Evolutionary conservation across 2,113 vertebrate species (phyloP).

Genomic region (Dascyllus trimaculatus): DNA sequence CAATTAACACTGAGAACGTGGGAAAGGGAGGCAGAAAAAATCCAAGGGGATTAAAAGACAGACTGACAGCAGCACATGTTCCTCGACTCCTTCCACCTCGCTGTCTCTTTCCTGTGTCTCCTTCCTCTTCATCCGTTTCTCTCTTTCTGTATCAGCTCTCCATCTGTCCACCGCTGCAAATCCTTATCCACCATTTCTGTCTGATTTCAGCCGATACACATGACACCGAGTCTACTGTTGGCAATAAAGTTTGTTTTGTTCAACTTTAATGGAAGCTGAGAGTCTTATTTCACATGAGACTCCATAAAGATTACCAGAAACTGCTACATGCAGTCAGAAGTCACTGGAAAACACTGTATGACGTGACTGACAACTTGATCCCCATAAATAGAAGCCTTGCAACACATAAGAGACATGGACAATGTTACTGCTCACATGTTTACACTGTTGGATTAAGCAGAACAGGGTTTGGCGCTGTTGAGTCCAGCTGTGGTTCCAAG

Average conservation of each 20-base stretch:
- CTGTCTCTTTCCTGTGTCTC: conserved; percentile 44
- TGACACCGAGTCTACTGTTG: neutral
- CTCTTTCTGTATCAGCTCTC: conserved; percentile 31
- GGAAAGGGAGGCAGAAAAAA: conserved; percentile 83
- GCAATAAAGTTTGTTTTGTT: conserved; percentile 33
- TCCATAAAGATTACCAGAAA: conserved; percentile 16
- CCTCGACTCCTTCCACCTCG: conserved; percentile 49
- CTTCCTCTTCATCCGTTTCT: conserved; percentile 35
- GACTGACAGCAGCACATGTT: conserved; percentile 86
- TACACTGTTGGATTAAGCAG: conserved; percentile 18
- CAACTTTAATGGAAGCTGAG: neutral
- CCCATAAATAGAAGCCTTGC: conserved; percentile 18
- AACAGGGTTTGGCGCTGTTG: conserved; percentile 2
- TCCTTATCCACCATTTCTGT: conserved; percentile 14
- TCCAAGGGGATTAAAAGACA: conserved; percentile 83
- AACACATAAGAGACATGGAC: conserved; percentile 19
- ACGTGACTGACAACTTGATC: conserved; percentile 26
- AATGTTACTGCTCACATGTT: conserved; percentile 8
- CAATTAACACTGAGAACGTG: conserved; percentile 87
- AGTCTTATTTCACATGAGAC: conserved; percentile 3
- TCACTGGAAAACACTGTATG: conserved; percentile 20
- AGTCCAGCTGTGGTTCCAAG: conserved; percentile 5
- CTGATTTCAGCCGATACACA: conserved; percentile 11
- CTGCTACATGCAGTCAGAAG: neutral
- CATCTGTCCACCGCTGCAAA: conserved; percentile 37